These are phyloP conservation scores for Phoxinus phoxinus DNA, from an alignment of 2,113 vertebrate species.

Conservation along the genomic window DNA sequence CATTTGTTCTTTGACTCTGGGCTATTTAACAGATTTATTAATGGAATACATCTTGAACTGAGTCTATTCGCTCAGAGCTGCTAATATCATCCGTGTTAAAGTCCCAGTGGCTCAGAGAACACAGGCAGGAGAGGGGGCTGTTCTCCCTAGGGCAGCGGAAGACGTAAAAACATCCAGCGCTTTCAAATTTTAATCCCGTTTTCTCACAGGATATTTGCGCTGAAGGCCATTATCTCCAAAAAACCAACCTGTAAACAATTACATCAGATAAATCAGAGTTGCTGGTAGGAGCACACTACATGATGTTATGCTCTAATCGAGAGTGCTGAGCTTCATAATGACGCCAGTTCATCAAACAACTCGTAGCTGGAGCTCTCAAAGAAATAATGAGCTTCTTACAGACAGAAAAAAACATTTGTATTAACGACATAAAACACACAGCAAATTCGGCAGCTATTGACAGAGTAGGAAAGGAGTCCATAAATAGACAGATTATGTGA, in stretches of 20 bases:
- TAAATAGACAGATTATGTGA: constrained; percentile 21
- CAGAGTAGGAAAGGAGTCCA: not conserved
- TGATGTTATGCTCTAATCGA: constrained; percentile 44
- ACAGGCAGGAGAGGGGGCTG: constrained; percentile 17
- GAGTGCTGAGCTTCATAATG: constrained; percentile 35
- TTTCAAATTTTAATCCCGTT: constrained; percentile 39
- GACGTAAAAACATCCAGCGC: constrained; percentile 30
- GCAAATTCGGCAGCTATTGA: constrained; percentile 4
- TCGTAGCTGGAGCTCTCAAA: constrained; percentile 23
- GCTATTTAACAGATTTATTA: constrained; percentile 57
- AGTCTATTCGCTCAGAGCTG: constrained; percentile 39
- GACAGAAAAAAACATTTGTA: not conserved
- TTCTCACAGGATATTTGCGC: constrained; percentile 27
- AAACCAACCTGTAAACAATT: constrained; percentile 41
- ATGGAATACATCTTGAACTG: constrained; percentile 47
- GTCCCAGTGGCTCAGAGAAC: constrained; percentile 41
- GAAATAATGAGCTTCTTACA: constrained; percentile 35
- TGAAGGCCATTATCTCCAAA: constrained; percentile 18
- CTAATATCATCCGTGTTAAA: constrained; percentile 38
- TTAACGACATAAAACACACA: not conserved
- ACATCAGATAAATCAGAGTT: constrained; percentile 33
- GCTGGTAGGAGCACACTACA: constrained; percentile 2
- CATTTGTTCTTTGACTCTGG: constrained; percentile 49
- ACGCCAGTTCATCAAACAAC: constrained; percentile 47
- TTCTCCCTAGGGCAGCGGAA: constrained; percentile 27